Evolutionary conservation across 1,140 invertebrate species (phyloP).

Genomic region (Penaeus vannamei): DNA sequence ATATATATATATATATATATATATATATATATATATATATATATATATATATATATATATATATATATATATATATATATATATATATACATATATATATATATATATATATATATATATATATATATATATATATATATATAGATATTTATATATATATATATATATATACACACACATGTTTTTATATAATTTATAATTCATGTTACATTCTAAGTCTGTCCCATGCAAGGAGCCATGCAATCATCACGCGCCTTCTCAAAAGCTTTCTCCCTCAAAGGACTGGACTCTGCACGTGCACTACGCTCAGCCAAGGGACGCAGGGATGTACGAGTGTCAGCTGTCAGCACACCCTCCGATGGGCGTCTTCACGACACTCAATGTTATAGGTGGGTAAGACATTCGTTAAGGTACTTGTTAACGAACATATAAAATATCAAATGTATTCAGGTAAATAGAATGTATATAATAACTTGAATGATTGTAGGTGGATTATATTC

Average conservation of each 20-base stretch:
- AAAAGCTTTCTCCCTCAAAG: background rate
- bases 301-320: constrained; percentile 61
- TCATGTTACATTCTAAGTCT: background rate
- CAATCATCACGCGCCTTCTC: no score
- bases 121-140: no score
- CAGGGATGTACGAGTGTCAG: constrained; percentile 64
- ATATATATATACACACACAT: no score
- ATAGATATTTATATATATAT: no score
- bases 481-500: no score
- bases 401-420: background rate
- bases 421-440: background rate
- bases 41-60: background rate
- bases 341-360: constrained; percentile 65
- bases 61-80: no score
- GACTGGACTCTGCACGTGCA: constrained; percentile 64
- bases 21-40: no score
- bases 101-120: background rate
- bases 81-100: constrained; percentile 28
- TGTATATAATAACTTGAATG: no score
- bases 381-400: constrained; percentile 58
- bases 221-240: no score
- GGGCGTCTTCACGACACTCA: constrained; percentile 62
- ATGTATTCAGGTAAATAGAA: no score
- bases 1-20: no score
- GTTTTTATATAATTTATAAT: no score